These are phyloP conservation scores for Oreamnos americanus DNA, from an alignment of 2,113 vertebrate species.

Conservation along the genomic window DNA sequence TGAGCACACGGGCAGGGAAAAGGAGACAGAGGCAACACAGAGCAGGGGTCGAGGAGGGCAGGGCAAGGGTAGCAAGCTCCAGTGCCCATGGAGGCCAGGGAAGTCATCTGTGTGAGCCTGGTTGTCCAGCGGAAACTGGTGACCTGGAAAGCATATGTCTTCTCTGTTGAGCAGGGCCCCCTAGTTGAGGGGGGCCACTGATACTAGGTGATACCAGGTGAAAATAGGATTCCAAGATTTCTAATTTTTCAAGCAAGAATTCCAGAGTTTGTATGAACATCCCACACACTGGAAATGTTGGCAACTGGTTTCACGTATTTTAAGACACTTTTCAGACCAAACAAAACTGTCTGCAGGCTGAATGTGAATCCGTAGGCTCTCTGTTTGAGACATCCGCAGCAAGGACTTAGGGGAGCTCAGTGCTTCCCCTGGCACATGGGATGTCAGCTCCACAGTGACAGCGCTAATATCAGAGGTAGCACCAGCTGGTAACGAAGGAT, in stretches of 20 bases:
- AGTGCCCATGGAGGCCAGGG: fast-evolving
- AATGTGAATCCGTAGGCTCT: background rate
- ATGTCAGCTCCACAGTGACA: background rate
- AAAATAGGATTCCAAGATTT: no score
- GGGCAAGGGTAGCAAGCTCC: background rate
- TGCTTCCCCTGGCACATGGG: background rate
- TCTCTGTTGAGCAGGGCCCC: background rate
- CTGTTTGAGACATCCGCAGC: background rate
- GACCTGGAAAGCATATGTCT: background rate
- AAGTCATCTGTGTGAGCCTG: background rate
- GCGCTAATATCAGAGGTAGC: background rate
- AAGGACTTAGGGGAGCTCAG: background rate
- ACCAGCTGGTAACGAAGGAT: background rate
- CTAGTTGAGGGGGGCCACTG: background rate
- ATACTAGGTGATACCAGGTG: background rate
- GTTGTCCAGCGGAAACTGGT: background rate
- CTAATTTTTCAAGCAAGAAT: background rate
- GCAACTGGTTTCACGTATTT: background rate
- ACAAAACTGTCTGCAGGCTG: slow-evolving; percentile 3
- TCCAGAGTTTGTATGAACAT: background rate
- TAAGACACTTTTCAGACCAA: slow-evolving; percentile 29
- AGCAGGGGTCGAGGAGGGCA: background rate
- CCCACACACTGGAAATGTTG: background rate
- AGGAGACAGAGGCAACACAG: background rate
- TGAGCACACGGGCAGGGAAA: background rate